Base-by-base conservation (phyloP, 2,888 invertebrate species). In the Metallyticus violacea region DNA sequence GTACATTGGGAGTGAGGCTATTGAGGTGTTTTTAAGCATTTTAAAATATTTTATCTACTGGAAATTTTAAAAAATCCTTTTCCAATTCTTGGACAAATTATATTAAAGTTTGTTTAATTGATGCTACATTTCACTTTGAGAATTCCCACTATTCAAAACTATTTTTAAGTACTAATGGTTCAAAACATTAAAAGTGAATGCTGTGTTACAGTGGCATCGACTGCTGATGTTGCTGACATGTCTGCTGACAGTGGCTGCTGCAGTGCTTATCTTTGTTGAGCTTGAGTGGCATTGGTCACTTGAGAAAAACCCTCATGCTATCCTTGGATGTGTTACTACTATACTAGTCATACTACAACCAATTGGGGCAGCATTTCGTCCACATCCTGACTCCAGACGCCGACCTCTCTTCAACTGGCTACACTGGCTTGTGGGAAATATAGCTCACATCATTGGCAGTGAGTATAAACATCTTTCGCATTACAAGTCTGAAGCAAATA, bases 381-480 rank as follows among this genome's bases (percentile, higher is more conserved):
- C 98, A 0, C 96, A 96, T 91, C 97, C 97, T 0, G 96, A 96
- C 83, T 95, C 97, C 9, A 94, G 95, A 25, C 94, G 94, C 89
- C 93, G 98, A 85, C 94, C 96, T 0, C 92, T 97, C 86, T 98
- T 98, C 93, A 99, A 98, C 92, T 98, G 98, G 98, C 91, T 94
- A 1, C 98, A 99, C 91, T 98, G 98, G 97, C 92, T 97, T 85
- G 94, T 95, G 79, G 99, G 99, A 79, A 98, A 98, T 91, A 92
- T 95, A 0, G 97, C 98, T 0, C 97, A 98, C 90, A 97, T 97
- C 89, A 93, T 97, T 89, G 97, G 95, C 91, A 96, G 97, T 97
- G 92, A 94, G 96, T 94, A 88, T 9, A 62, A 77, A 15, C 26
- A n/a, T n/a, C n/a, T n/a, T n/a, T n/a, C n/a, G n/a, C n/a, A n/a